Evolutionary conservation across 2,888 invertebrate species (phyloP), one percentile per base, ranked within the genome.

Genomic region (Polylopha cassiicola): DNA sequence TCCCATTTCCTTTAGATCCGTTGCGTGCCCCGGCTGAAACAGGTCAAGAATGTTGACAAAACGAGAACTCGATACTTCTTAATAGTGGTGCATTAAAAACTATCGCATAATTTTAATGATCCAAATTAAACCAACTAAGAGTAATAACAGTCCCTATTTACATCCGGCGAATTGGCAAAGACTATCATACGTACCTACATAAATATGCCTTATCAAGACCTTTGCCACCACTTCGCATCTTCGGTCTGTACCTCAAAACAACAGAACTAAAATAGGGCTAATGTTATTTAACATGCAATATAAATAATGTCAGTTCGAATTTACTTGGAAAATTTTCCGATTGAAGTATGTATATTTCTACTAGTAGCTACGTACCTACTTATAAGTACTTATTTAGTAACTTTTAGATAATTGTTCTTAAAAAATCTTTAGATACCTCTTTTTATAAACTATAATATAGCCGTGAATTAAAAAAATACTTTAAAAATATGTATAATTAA

Each of bases 81-180:
- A 13, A 29, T 42, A 36, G 22, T 38, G 9, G 30, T 14, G 33
- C 29, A 32, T 27, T 31, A 23, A 31, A 23, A 27, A 26, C 21
- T 63, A 60, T 55, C 51, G 54, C 47, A 53, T 51, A 48, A 48
- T 47, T 44, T 14, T 15, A n/a, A 17, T 46, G 54, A 43, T 56
- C 55, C 60, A 61, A 65, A 53, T 65, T 59, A 58, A 48, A 58
- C 50, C 55, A 46, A 53, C 58, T 68, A 71, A 66, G 63, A 49
- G 42, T 54, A 16, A 28, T n/a, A n/a, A n/a, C n/a, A n/a, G 32
- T 27, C 17, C 28, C 14, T 32, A 10, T 22, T 29, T 55, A 73
- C 73, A 76, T 78, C 76, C 78, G 76, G 75, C 72, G 75, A 78
- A 76, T 76, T 72, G 64, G 65, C 64, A 59, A 71, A 72, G 69